Evolutionary conservation across 2,888 invertebrate genomes (phyloP).

Genomic region (Hybos culiciformis): DNA sequence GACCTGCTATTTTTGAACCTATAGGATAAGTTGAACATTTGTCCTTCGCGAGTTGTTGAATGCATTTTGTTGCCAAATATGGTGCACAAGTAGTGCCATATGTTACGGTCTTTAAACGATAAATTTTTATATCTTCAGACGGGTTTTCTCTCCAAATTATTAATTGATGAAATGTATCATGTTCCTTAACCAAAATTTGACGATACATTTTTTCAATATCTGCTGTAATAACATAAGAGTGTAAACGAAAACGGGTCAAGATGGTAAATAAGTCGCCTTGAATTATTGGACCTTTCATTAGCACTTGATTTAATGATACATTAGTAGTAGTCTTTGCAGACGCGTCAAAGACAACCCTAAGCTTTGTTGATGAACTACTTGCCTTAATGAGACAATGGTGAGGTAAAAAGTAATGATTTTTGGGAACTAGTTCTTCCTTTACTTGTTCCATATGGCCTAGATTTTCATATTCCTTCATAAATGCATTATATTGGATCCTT

Average conservation of each 20-base stretch:
- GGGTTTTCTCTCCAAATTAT: slow-evolving; percentile 12
- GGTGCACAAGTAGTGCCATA: slow-evolving; percentile 12
- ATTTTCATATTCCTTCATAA: slow-evolving; percentile 14
- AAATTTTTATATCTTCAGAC: slow-evolving; percentile 2
- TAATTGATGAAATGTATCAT: slow-evolving; percentile 12
- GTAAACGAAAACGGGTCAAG: slow-evolving; percentile 3
- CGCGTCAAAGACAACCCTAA: slow-evolving; percentile 7
- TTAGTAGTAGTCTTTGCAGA: slow-evolving; percentile 5
- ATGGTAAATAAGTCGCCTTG: slow-evolving; percentile 10
- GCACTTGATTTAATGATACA: slow-evolving; percentile 4
- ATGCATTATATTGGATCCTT: slow-evolving; percentile 12
- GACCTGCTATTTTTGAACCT: slow-evolving; percentile 4
- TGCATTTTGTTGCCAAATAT: slow-evolving; percentile 10
- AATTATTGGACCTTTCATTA: slow-evolving; percentile 7
- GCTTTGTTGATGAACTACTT: slow-evolving; percentile 2
- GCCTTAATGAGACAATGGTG: slow-evolving; percentile 13
- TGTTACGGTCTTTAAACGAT: slow-evolving; percentile 10
- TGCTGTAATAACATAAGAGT: slow-evolving; percentile 11
- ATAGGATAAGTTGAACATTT: background rate
- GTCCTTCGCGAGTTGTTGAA: background rate
- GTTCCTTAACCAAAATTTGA: slow-evolving; percentile 12
- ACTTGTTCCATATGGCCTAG: slow-evolving; percentile 14
- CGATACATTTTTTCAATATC: slow-evolving; percentile 19
- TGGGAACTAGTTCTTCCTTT: background rate
- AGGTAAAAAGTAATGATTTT: slow-evolving; percentile 14